These are phyloP conservation scores for Erebia palarica DNA, from an alignment of 2,888 invertebrate species.

Conservation along the genomic window DNA sequence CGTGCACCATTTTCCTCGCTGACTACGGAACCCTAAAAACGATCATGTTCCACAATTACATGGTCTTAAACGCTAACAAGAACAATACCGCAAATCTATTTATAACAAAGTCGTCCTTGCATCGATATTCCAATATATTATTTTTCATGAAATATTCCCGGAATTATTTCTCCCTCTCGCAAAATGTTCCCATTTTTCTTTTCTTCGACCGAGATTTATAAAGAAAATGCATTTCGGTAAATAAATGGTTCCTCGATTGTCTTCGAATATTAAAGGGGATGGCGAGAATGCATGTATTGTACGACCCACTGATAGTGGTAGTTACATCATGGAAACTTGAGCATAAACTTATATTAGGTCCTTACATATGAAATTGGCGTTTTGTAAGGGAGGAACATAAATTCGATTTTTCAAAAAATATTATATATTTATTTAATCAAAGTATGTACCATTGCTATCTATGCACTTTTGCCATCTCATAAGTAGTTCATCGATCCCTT, in stretches of 20 bases:
- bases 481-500: too few species aligned
- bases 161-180: slow-evolving; percentile 17
- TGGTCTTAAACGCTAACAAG: background rate
- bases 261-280: background rate
- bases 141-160: slow-evolving; percentile 9
- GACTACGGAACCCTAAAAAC: background rate
- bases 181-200: slow-evolving; percentile 13
- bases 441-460: too few species aligned
- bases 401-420: too few species aligned
- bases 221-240: slow-evolving; percentile 15
- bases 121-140: slow-evolving; percentile 13
- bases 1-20: too few species aligned
- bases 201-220: slow-evolving; percentile 14
- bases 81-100: background rate
- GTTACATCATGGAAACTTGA: too few species aligned
- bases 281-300: too few species aligned
- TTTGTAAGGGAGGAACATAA: too few species aligned
- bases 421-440: too few species aligned
- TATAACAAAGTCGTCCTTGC: slow-evolving; percentile 11
- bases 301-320: too few species aligned
- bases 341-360: too few species aligned
- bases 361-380: too few species aligned
- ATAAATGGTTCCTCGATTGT: slow-evolving; percentile 3
- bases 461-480: too few species aligned
- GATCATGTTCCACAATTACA: background rate